Base-by-base conservation (phyloP, 1,140 invertebrate species). In the Lordiphosa collinella region DNA sequence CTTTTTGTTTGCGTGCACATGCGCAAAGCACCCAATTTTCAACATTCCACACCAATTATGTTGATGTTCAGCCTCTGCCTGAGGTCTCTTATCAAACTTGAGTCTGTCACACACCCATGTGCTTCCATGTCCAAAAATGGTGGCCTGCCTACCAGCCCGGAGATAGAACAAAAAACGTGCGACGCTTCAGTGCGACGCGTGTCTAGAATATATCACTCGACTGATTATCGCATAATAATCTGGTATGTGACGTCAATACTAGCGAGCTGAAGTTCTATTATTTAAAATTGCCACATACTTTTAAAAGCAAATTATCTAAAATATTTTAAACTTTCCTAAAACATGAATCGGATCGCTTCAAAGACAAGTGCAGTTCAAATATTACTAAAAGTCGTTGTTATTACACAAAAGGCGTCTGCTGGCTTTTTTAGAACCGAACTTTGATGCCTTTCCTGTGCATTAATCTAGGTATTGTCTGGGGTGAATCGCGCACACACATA, bases 141-240 rank as follows among this genome's bases (percentile, higher is more conserved):
- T 52, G 38, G 40, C 41, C 63, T 13, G 31, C 56, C 50, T 68
- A 36, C 41, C 63, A 13, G 31, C 56, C 50, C 63, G 54, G 38
- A 32, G 51, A 61, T 52, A 43, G 50, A 68, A 66, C 54, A 54
- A 29, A 54, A 49, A 67, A 67, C 76, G 71, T 76, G 71, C 50
- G 54, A 41, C 38, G 66, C 65, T 80, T 75, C 67, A 52, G 52
- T 72, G 35, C 25, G 36, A 58, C 66, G 76, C 78, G 76, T 80
- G 76, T 76, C 57, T 60, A 72, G 76, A 80, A 80, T 80, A 82
- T 60, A 82, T 82, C 43, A 66, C 36, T 35, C 46, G 59, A 61
- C 47, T 51, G 69, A 74, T 78, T 51, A 79, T 51, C 61, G 72
- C 66, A 68, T 58, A 67, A 67, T 75, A 59, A 63, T 61, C 54